Conservation (phyloP, 2,888 invertebrate species). For the Rhagonycha lutea region DNA sequence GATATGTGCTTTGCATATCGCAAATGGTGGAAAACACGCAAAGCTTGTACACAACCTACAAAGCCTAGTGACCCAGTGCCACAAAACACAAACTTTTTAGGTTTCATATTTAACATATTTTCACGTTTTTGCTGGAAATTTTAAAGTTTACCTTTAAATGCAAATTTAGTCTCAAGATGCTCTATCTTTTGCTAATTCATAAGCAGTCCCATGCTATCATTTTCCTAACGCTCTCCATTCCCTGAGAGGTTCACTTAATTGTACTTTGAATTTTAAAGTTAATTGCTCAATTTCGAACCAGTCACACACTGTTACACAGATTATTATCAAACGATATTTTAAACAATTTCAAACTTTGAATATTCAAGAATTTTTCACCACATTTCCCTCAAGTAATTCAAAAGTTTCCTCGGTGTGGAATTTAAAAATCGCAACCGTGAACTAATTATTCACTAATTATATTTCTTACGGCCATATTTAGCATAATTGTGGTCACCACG, state of each 20-base stretch:
- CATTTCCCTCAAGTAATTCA: too few relatives aligned
- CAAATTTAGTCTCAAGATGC: background rate
- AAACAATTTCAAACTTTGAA: background rate
- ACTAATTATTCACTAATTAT: too few relatives aligned
- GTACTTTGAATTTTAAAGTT: constrained; percentile 10
- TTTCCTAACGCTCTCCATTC: background rate
- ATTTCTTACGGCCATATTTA: too few relatives aligned
- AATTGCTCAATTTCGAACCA: background rate
- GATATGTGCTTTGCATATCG: constrained; percentile 30
- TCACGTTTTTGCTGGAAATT: background rate
- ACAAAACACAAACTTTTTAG: constrained; percentile 8
- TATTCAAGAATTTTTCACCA: background rate
- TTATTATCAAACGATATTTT: background rate
- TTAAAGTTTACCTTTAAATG: background rate
- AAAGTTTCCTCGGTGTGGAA: too few relatives aligned
- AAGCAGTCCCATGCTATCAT: background rate
- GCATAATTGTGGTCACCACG: background rate
- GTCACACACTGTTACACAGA: background rate
- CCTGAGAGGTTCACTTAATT: constrained; percentile 10
- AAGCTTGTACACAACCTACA: constrained; percentile 14
- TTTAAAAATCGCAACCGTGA: too few relatives aligned
- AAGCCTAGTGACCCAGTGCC: constrained; percentile 26
- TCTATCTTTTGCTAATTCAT: background rate
- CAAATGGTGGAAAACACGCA: constrained; percentile 23
- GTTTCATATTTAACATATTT: background rate